Base-by-base conservation (phyloP, 2,113 vertebrate species). In the Tautogolabrus adspersus region DNA sequence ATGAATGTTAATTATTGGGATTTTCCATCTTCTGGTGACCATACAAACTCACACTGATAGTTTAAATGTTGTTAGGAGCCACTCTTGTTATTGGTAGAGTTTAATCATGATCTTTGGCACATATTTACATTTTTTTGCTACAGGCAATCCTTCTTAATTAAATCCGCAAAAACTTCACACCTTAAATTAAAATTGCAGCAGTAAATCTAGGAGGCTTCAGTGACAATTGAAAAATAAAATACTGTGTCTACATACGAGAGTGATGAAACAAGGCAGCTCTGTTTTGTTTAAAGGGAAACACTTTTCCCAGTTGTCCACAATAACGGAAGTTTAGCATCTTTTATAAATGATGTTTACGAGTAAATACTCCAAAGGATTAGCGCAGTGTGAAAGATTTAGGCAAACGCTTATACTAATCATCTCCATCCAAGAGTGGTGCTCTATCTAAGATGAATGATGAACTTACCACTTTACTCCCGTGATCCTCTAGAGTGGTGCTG, bases 391-490 rank as follows among this genome's bases (percentile, higher is more conserved):
- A 61, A 81, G 23, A 79, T 30, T 46, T 16, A 10, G 66, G 34
- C 58, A 57, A 84, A 37, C 19, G 65, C 11, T 65, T 42, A 77
- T 55, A 73, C 38, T 73, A 58, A 77, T 74, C 76, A 79, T 57
- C 75, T 87, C 46, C 38, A 44, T 75, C 12, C 57, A 10, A 76
- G 30, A 23, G 18, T 64, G 66, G 18, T 71, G 66, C 58, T 58
- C 58, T 37, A 26, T 77, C 57, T 61, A 16, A 51, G 76, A 88
- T 81, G 88, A 79, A 74, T 64, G 77, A 85, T 86, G 66, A 75
- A 89, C 89, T 90, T 82, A 93, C 91, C 88, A 80, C 70, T 46
- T 70, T 40, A 2, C 76, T 75, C 67, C 65, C 64, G 55, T 72
- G 76, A 79, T 91, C 80, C 57, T 77, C 72, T 83, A 66, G 66